Base-by-base conservation (phyloP, 1,140 invertebrate species). In the Marisa cornuarietis region DNA sequence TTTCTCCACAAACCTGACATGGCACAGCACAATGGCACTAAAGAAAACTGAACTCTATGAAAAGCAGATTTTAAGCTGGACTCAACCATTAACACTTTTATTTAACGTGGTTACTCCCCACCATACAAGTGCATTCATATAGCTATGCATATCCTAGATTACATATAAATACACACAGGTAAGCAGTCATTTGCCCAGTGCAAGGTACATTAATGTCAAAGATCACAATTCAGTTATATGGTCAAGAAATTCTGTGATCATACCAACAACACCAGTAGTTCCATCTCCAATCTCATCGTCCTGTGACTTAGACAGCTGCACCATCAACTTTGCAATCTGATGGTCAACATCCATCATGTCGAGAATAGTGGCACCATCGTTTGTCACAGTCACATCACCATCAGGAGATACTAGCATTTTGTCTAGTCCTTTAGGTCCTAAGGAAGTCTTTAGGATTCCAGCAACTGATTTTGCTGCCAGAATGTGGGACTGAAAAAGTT, bases 251-350 rank as follows among this genome's bases (percentile, higher is more conserved):
- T 14, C 54, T 14, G 16, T 11, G 9, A 58, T 58, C 91, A 85
- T 87, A 94, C 94, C 96, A 79, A 99, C 98, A 87, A 99, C 99
- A 49, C 98, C 98, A 77, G 99, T 99, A 20, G 99, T 99, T 65
- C 99, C 99, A 93, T 99, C 99, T 42, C 99, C 98, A 89, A 99
- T 99, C 93, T 99, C 99, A 93, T 99, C 97, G 92, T 99, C 99
- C 91, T 99, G 98, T 79, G 98, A 99, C 90, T 99, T 97, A 20
- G 97, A 98, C 68, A 99, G 91, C 88, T 99, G 97, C 22, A 99
- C 98, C 94, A 99, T 96, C 9, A 99, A 91, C 89, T 99, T 99
- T 51, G 97, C 98, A 87, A 99, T 97, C 93, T 99, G 90, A 91
- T 99, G 98, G 26, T 99, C 97, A 20, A 99, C 97, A 92, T 99